Evolutionary conservation across 2,797 vertebrate genomes (phyloP).

Genomic region (Staurois parvus): DNA sequence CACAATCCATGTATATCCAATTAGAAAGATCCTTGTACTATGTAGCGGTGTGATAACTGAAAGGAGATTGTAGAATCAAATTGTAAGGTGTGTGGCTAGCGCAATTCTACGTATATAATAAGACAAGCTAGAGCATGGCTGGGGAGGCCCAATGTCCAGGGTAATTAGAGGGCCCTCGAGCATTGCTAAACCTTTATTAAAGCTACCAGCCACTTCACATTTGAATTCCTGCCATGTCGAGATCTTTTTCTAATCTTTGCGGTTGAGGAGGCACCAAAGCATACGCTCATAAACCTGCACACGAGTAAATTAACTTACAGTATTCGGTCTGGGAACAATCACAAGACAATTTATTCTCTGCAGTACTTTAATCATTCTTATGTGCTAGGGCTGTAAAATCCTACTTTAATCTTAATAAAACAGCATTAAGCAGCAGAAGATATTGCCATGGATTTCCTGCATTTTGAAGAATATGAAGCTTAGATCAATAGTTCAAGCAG

Average conservation of each 20-base stretch:
- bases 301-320: conserved; percentile 51
- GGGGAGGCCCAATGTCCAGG: neutral
- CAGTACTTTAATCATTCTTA: conserved; percentile 50
- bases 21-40: no score
- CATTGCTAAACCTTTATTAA: neutral
- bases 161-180: conserved; percentile 11
- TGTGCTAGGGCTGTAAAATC: conserved; percentile 53
- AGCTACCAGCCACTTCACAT: neutral
- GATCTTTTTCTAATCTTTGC: conserved; percentile 35
- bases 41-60: no score
- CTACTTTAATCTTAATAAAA: conserved; percentile 60
- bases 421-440: conserved; percentile 48
- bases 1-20: no score
- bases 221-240: conserved; percentile 29
- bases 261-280: conserved; percentile 25
- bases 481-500: conserved; percentile 53
- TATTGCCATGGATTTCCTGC: conserved; percentile 51
- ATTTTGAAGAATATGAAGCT: conserved; percentile 37
- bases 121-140: neutral
- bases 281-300: conserved; percentile 42
- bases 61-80: no score
- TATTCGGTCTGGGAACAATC: conserved; percentile 53
- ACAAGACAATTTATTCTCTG: conserved; percentile 44
- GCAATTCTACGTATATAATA: no score
- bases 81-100: no score